Base-by-base conservation (phyloP, 53 echinoderm and acorn worm genomes). In the Astropecten irregularis region DNA sequence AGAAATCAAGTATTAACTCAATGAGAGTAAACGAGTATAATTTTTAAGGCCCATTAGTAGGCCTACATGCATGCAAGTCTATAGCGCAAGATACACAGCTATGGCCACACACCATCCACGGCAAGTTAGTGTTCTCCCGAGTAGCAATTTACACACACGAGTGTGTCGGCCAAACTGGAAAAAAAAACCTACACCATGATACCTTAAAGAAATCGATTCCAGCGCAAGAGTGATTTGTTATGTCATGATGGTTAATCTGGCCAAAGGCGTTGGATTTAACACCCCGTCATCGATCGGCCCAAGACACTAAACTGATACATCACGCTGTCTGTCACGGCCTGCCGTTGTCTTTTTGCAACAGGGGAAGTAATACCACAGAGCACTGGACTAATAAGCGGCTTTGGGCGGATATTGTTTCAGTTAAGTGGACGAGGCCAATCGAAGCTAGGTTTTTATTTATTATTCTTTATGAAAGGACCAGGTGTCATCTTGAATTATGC, bases 191-290 rank as follows among this genome's bases (percentile, higher is more conserved):
- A 42, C 29, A 36, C 64, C 15, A 64, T 37, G 32, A 7, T 23
- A 15, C 7, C 31, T 64, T n/a, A n/a, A n/a, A n/a, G 38, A 37
- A 55, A 74, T 74, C 74, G 57, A 74, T 58, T 26, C 15, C 7
- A 28, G 54, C 20, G 18, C 57, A 26, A 15, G 37, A 74, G 55
- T 39, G 74, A 74, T 56, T 74, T 74, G 74, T 74, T 74, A 21
- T 74, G 38, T 57, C 57, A 53, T 34, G 22, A 2, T 3, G 40
- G 56, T 39, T 74, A 57, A 74, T 57, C 74, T 22, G 3, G 34
- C 74, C 51, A 11, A 57, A 74, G 74, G 57, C 57, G 57, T 40
- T 74, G n/a, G 57, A 37, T 55, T 13, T 74, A 57, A 56, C 74
- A 55, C 56, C 57, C 56, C 25, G 9, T 25, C 39, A 74, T 74